Base-by-base conservation (phyloP, 2,888 invertebrate species). In the Drosophila kuntzei region DNA sequence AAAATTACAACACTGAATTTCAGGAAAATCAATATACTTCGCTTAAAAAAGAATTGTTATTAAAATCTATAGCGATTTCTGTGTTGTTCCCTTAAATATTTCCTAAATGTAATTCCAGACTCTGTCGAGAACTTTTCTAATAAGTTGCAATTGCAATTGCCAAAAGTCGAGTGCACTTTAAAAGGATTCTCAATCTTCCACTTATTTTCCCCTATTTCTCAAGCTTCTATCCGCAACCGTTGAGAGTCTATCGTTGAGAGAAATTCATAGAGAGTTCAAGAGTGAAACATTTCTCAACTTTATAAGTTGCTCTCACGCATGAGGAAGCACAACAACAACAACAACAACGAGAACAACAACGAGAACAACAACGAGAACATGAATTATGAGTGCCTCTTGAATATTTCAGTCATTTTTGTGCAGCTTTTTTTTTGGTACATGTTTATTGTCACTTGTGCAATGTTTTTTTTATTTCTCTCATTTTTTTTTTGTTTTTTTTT, bases 301-400 rank as follows among this genome's bases (percentile, higher is more conserved):
- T 69, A 68, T 46, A 66, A 80, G 78, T 73, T 66, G 59, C 81
- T 61, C 65, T 76, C 71, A 80, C 66, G 65, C 80, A 77, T 71
- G 69, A 58, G 49, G 16, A 64, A 58, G 37, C 32, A 39, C 29
- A 50, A 9, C 18, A 34, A 43, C 44, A 39, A 49, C 43, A 51
- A 47, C 27, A 46, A 14, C 7, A 11, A n/a, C n/a, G n/a, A n/a
- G n/a, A n/a, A n/a, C n/a, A n/a, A n/a, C n/a, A n/a, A 44, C 12
- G 16, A 41, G 5, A 25, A 43, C 12, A 39, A 37, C 27, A 27
- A 53, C 6, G 44, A 59, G 29, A 22, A 27, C 49, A 50, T 51
- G 36, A 84, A 83, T 76, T 84, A 79, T 84, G 85, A 83, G 83
- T 76, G 71, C 39, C 70, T 49, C 83, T 83, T 67, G 67, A 79